phyloP scores from a whole-genome alignment of 2,113 vertebrate species.

The Dromas ardeola region DNA sequence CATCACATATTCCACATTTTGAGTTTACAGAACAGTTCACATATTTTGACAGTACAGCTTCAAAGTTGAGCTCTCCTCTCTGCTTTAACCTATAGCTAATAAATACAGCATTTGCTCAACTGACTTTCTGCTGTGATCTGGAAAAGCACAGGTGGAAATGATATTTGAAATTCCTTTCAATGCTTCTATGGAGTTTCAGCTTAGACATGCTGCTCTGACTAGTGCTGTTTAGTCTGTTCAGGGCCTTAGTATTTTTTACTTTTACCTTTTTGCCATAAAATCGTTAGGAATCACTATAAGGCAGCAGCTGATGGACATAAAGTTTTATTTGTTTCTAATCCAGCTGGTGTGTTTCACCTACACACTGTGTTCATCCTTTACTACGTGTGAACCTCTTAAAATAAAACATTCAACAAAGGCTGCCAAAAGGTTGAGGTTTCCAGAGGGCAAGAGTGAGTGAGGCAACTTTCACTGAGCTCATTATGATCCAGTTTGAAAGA shows the following conservation, averaged over 20 bases:
- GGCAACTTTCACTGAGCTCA: not conserved
- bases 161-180: not conserved
- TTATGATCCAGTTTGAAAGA: not conserved
- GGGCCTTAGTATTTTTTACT: not conserved
- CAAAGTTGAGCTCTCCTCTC: not conserved
- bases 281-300: not conserved
- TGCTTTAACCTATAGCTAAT: not conserved
- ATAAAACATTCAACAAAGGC: not conserved
- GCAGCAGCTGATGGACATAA: not conserved
- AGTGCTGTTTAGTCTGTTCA: not conserved
- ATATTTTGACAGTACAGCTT: not conserved
- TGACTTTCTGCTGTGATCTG: not conserved
- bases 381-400: not conserved
- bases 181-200: not conserved
- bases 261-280: not conserved
- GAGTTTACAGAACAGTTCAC: not conserved
- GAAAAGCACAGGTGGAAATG: not conserved
- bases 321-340: not conserved
- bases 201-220: not conserved
- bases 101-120: not conserved
- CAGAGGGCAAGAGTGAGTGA: not conserved
- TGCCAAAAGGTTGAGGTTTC: not conserved
- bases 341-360: not conserved
- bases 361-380: not conserved
- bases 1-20: not conserved